Base-by-base conservation (phyloP, 1,140 invertebrate species). In the Bombus cullumanus region DNA sequence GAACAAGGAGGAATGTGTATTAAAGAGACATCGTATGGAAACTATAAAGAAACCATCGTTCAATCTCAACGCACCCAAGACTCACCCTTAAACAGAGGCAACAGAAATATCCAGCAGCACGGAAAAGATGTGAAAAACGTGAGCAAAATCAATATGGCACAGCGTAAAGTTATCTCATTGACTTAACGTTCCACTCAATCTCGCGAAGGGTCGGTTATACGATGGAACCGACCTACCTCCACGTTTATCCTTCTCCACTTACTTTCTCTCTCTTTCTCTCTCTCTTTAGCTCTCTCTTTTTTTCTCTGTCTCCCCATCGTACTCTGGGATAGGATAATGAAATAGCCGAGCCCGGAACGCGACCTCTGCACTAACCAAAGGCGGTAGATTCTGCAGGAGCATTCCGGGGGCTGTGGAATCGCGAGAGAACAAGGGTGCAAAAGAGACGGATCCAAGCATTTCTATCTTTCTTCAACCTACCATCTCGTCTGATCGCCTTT, bases 121-220 rank as follows among this genome's bases (percentile, higher is more conserved):
- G n/a, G 34, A 37, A 37, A 8, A 68, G 25, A 57, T 12, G 25
- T 47, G 41, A 69, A 69, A 62, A 77, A 34, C 83, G 39, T 74
- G 81, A 41, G 85, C 85, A 88, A 86, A 93, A 92, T 92, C 90
- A 91, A 93, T 92, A 93, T 88, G 87, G 81, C 76, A 59, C 43
- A 92, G 85, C 88, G 89, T 90, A 91, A 92, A 92, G 89, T 92
- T 92, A 91, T 93, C 92, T 88, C 92, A 92, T 93, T 91, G 92
- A 90, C 89, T 90, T 89, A 90, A 91, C 91, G 87, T 87, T 91
- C 92, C 88, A 87, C 92, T 91, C 92, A 90, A 85, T 85, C 81
- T 91, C 82, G 88, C 86, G 47, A 88, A 89, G 82, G 81, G 73
- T 87, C 57, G 59, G 43, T n/a, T 66, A 72, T 41, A 73, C 37